Conservation (phyloP, 2,113 vertebrate genomes). For the Onychostoma macrolepis region DNA sequence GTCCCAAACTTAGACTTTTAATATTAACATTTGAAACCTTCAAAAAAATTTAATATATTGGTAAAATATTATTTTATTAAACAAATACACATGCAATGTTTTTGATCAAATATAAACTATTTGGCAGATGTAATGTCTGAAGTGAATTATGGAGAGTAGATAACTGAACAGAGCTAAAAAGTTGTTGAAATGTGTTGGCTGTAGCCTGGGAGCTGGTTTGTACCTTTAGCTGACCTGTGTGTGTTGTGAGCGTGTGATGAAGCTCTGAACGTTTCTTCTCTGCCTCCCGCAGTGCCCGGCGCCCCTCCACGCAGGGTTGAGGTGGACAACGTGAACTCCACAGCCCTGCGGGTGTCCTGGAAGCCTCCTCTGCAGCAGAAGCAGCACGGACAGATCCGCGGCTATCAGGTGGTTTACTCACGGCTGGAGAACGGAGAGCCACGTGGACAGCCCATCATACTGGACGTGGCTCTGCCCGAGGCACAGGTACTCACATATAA, state of each 20-base stretch:
- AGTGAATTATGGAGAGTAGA: neutral
- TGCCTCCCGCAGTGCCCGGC: conserved; percentile 83
- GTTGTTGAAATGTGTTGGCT: neutral
- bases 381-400: conserved; percentile 91
- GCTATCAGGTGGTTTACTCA: conserved; percentile 94
- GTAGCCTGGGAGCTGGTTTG: neutral
- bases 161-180: neutral
- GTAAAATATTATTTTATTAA: neutral
- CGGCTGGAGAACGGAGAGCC: conserved; percentile 88
- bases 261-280: neutral
- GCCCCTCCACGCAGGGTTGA: conserved; percentile 93
- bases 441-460: conserved; percentile 84
- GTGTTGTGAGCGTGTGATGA: neutral
- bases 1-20: too few relatives aligned
- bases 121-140: neutral
- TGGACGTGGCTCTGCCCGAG: conserved; percentile 87
- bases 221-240: neutral
- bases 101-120: too few relatives aligned
- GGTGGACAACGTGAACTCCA: conserved; percentile 89
- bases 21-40: neutral
- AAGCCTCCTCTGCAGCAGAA: conserved; percentile 87
- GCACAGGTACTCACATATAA: conserved; percentile 81
- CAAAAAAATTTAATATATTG: neutral
- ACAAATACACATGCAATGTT: neutral
- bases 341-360: conserved; percentile 89